These are phyloP conservation scores for Petrocephalus zakoni DNA, from an alignment of 2,113 vertebrate genomes.

Conservation along the genomic window DNA sequence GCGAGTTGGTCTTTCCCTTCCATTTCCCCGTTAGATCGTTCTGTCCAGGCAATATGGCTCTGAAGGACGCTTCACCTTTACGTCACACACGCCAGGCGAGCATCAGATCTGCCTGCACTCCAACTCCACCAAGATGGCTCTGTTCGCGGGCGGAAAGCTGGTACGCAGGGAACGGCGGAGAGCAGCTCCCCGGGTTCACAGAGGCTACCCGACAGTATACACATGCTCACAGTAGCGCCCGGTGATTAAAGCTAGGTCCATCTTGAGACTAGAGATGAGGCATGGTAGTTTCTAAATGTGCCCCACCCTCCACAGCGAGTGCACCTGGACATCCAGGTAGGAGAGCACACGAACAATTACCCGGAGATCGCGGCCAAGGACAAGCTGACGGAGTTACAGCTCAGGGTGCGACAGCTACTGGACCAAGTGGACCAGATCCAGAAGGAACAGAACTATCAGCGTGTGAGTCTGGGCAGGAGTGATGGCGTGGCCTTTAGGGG, in stretches of 20 bases:
- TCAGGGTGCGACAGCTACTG: constrained; percentile 80
- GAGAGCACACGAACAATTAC: constrained; percentile 92
- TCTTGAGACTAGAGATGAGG: not conserved
- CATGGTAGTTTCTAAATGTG: not conserved
- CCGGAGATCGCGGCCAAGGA: constrained; percentile 92
- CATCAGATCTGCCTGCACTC: constrained; percentile 96
- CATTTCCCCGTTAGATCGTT: constrained; percentile 63
- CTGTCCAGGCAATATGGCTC: constrained; percentile 89
- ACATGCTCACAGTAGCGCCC: not conserved
- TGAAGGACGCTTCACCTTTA: constrained; percentile 89
- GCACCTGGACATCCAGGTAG: constrained; percentile 88
- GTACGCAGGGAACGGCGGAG: constrained; percentile 50
- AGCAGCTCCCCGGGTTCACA: not conserved
- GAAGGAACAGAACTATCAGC: constrained; percentile 93
- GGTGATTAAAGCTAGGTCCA: not conserved
- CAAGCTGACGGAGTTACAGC: constrained; percentile 86
- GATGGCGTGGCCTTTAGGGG: not conserved
- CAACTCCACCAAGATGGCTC: constrained; percentile 88
- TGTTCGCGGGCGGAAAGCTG: constrained; percentile 86
- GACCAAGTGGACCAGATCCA: constrained; percentile 95
- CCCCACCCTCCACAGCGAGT: constrained; percentile 63
- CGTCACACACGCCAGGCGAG: constrained; percentile 88
- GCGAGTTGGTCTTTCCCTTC: not conserved
- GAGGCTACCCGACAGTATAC: not conserved
- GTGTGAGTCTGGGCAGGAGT: constrained; percentile 60